phyloP scores from a whole-genome alignment of 1,140 invertebrate species.

The Drosophila lini region DNA sequence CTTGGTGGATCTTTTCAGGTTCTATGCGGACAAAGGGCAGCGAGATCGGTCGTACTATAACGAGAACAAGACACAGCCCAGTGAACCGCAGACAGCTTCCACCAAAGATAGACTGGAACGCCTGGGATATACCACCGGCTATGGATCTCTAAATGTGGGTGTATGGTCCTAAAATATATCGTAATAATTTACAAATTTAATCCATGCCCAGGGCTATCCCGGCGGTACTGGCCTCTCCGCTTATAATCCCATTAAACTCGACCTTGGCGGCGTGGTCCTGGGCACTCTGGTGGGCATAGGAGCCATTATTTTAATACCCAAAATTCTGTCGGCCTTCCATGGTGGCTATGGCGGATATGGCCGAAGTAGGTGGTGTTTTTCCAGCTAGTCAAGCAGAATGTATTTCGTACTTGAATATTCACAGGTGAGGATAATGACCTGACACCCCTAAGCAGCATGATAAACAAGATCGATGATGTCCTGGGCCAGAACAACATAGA shows the following conservation, averaged over 20 bases:
- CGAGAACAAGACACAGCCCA: conserved; percentile 70
- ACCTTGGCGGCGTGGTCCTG: conserved; percentile 91
- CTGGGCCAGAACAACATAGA: conserved; percentile 91
- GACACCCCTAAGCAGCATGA: conserved; percentile 87
- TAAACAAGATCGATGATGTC: conserved; percentile 90
- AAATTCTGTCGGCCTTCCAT: conserved; percentile 89
- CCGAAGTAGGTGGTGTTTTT: conserved; percentile 86
- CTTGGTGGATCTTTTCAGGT: conserved; percentile 26
- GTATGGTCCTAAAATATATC: neutral
- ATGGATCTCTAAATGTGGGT: conserved; percentile 76
- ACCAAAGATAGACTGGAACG: conserved; percentile 80
- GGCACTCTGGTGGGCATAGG: conserved; percentile 92
- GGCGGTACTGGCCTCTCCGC: conserved; percentile 85
- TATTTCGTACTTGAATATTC: neutral
- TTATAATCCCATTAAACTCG: conserved; percentile 91
- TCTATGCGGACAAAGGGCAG: conserved; percentile 64
- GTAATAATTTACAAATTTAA: neutral
- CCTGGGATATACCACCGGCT: conserved; percentile 79
- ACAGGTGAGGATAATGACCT: conserved; percentile 87
- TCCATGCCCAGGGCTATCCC: conserved; percentile 63
- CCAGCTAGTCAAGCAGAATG: neutral
- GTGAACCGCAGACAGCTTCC: conserved; percentile 57
- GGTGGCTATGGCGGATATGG: conserved; percentile 89
- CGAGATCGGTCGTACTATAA: conserved; percentile 68
- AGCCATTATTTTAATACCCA: conserved; percentile 91